These are phyloP conservation scores for Tympanoctomys barrerae DNA, from an alignment of 2,797 vertebrate genomes.

Conservation along the genomic window DNA sequence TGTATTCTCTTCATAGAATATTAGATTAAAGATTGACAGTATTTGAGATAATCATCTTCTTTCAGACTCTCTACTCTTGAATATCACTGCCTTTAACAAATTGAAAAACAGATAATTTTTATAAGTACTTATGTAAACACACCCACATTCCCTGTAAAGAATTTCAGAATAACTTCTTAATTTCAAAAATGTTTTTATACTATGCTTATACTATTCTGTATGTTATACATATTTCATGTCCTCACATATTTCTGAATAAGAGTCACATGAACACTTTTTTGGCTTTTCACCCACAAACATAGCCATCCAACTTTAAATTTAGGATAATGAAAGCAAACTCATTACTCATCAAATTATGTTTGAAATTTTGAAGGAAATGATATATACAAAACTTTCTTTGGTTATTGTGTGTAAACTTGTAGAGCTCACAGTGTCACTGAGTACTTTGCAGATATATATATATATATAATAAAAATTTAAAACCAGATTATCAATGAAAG, in stretches of 20 bases:
- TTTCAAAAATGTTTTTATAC: not conserved
- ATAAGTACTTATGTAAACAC: not conserved
- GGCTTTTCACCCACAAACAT: not conserved
- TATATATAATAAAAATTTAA: not conserved
- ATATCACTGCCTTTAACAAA: not conserved
- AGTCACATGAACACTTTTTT: not conserved
- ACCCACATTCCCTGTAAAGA: not conserved
- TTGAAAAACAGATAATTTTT: not conserved
- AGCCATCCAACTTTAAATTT: not conserved
- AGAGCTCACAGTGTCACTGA: not conserved
- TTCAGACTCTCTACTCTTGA: not conserved
- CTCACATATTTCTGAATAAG: not conserved
- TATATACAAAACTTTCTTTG: not conserved
- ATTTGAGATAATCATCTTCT: not conserved
- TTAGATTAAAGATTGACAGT: not conserved
- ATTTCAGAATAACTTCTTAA: not conserved
- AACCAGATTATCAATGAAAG: not conserved
- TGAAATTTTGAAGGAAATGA: not conserved
- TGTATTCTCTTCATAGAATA: not conserved
- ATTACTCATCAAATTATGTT: not conserved
- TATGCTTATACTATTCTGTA: not conserved
- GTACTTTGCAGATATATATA: not conserved
- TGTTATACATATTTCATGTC: not conserved
- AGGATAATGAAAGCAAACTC: not conserved
- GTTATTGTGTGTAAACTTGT: not conserved